Percentiles rank a stretch among this genome's conserved stretches.
Conservation (phyloP, 2,113 vertebrate species). For the Tupaia chinensis region DNA sequence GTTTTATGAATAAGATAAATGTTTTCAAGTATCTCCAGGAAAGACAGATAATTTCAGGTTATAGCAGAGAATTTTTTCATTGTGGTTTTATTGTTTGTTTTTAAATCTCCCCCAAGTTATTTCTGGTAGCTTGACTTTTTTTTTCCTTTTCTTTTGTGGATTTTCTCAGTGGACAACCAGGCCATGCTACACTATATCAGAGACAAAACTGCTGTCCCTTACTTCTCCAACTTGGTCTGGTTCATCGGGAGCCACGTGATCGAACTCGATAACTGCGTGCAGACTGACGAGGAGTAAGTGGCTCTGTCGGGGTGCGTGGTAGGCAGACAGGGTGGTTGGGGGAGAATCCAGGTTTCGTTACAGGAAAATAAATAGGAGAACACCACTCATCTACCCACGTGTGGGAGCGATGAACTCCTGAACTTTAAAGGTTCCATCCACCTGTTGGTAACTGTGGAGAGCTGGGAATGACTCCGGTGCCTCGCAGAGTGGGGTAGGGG, state of each 20-base stretch:
- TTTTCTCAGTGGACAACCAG: conserved; percentile 96
- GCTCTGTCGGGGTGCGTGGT: not conserved
- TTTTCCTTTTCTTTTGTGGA: conserved; percentile 57
- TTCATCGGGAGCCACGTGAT: conserved; percentile 99
- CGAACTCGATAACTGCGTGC: conserved; percentile 98
- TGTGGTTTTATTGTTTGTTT: conserved; percentile 43
- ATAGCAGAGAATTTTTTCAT: conserved; percentile 49
- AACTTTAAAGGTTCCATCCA: not conserved
- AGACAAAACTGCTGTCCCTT: conserved; percentile 98
- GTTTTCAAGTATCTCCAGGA: conserved; percentile 55
- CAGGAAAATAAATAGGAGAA: not conserved
- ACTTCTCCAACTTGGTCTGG: conserved; percentile 99
- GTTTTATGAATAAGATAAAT: conserved; percentile 79
- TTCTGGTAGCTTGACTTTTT: conserved; percentile 69
- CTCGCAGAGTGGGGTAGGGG: not conserved
- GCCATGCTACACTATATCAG: conserved; percentile 99
- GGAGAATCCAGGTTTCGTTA: not conserved
- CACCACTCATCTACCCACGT: not conserved
- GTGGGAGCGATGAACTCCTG: not conserved
- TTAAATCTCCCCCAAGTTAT: conserved; percentile 6
- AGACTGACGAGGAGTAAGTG: conserved; percentile 98
- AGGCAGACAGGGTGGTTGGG: not conserved
- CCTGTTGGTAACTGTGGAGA: not conserved
- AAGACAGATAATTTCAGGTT: conserved; percentile 76
- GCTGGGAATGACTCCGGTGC: not conserved